Evolutionary conservation across 2,888 invertebrate genomes (phyloP).

Genomic region (Cephonodes hylas): DNA sequence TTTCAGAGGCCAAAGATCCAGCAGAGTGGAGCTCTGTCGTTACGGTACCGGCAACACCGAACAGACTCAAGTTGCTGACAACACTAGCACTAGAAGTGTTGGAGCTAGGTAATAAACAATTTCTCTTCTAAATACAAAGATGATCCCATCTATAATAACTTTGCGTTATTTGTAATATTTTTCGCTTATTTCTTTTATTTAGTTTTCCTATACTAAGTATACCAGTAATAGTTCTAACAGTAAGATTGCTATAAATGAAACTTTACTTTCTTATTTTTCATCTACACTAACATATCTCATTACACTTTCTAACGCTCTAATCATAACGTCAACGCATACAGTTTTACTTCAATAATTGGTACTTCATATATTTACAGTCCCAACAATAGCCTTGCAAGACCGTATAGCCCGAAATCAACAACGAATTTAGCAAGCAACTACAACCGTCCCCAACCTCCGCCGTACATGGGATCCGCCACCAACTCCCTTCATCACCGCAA

Average conservation of each 20-base stretch:
- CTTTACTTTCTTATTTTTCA: no score
- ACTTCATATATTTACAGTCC: conserved; percentile 59
- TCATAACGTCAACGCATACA: no score
- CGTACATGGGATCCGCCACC: conserved; percentile 62
- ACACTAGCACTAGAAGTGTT: conserved; percentile 60
- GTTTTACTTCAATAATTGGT: neutral
- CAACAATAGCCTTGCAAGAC: conserved; percentile 77
- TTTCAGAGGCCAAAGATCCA: conserved; percentile 64
- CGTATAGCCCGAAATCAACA: conserved; percentile 73
- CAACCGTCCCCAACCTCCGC: conserved; percentile 75
- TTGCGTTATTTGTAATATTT: no score
- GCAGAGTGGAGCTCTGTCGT: conserved; percentile 64
- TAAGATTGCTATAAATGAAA: no score
- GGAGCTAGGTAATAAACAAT: conserved; percentile 53
- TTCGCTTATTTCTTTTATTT: no score
- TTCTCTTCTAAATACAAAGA: neutral
- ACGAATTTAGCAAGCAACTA: conserved; percentile 67
- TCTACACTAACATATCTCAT: no score
- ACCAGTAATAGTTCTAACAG: no score
- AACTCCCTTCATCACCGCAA: conserved; percentile 66
- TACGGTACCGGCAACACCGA: conserved; percentile 70
- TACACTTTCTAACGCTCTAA: no score
- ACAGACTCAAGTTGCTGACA: conserved; percentile 64
- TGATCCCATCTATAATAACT: no score
- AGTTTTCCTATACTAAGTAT: no score